These are phyloP conservation scores for Eriocheir sinensis DNA, from an alignment of 1,140 invertebrate genomes.

Conservation along the genomic window DNA sequence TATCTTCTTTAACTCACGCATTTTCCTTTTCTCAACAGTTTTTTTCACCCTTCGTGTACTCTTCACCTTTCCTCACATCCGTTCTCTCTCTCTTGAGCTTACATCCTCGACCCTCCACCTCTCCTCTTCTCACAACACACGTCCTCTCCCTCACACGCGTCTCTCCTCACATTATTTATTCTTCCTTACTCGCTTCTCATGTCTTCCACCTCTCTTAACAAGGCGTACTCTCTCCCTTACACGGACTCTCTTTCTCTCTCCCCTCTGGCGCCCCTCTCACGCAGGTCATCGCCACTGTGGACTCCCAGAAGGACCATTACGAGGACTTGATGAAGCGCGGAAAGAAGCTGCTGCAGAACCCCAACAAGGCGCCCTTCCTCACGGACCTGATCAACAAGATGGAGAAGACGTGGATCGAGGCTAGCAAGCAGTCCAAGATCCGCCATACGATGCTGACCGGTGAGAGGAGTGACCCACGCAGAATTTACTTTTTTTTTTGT, in stretches of 20 bases:
- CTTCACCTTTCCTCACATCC: no score
- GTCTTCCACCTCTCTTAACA: neutral
- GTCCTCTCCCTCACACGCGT: neutral
- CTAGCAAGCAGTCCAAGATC: slow-evolving; percentile 79
- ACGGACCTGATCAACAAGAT: slow-evolving; percentile 78
- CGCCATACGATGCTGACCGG: slow-evolving; percentile 75
- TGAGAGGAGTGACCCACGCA: no score
- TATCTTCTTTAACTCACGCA: neutral
- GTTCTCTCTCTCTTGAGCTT: neutral
- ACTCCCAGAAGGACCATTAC: slow-evolving; percentile 76
- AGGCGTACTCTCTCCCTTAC: neutral
- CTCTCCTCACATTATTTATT: neutral
- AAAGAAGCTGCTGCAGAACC: slow-evolving; percentile 78
- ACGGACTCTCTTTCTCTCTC: neutral
- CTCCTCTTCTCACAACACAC: neutral
- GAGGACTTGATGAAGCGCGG: slow-evolving; percentile 79
- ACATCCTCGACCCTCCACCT: neutral
- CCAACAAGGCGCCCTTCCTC: slow-evolving; percentile 79
- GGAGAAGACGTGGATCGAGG: slow-evolving; percentile 78
- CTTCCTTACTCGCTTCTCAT: neutral
- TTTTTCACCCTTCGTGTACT: no score
- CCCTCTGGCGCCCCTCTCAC: neutral
- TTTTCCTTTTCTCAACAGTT: neutral
- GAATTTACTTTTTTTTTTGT: no score
- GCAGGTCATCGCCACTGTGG: slow-evolving; percentile 77